These are phyloP conservation scores for Resseliella maxima DNA, from an alignment of 2,888 invertebrate genomes.

Conservation along the genomic window DNA sequence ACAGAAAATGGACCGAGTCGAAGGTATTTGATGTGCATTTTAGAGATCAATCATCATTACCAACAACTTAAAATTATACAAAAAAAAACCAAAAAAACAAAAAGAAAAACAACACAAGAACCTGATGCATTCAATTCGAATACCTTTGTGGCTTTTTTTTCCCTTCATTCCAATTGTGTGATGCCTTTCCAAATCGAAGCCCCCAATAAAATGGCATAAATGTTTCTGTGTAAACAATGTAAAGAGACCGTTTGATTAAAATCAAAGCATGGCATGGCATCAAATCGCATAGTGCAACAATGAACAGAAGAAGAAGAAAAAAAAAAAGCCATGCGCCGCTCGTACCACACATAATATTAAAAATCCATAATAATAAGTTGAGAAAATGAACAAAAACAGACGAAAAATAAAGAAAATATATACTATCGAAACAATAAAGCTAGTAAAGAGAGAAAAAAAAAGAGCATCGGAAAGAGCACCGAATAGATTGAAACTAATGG, in stretches of 20 bases:
- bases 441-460: not conserved
- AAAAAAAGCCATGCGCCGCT: not conserved
- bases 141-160: not conserved
- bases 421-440: slow-evolving; percentile 24
- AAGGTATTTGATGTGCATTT: slow-evolving; percentile 39
- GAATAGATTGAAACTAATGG: not conserved
- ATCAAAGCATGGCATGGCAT: slow-evolving; percentile 37
- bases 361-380: slow-evolving; percentile 53
- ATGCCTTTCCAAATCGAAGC: not conserved
- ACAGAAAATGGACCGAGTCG: not conserved
- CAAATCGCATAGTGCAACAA: not conserved
- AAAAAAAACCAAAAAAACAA: not conserved
- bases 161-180: not conserved
- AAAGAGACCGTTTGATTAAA: slow-evolving; percentile 49
- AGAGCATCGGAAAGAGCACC: not conserved
- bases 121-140: slow-evolving; percentile 32
- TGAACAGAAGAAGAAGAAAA: not conserved
- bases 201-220: slow-evolving; percentile 46
- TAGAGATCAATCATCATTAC: slow-evolving; percentile 48
- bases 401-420: no score
- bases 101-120: not conserved
- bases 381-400: slow-evolving; percentile 1
- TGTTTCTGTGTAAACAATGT: slow-evolving; percentile 34
- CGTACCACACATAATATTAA: slow-evolving; percentile 48
- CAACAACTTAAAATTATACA: not conserved